phyloP scores from a whole-genome alignment of 2,888 invertebrate species.

The Stenoptilia bipunctidactyla region DNA sequence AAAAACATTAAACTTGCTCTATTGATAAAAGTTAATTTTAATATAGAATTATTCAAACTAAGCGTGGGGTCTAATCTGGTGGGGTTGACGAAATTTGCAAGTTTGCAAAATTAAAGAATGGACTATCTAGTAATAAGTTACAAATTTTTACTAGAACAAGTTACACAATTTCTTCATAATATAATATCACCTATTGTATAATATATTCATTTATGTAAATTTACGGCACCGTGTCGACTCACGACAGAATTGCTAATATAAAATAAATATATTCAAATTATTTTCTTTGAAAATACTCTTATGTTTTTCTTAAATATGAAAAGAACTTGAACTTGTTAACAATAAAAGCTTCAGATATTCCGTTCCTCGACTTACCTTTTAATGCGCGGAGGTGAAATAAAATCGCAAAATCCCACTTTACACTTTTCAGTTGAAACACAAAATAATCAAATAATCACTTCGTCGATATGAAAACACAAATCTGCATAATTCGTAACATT shows the following conservation, averaged over 20 bases:
- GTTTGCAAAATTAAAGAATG: too few species aligned
- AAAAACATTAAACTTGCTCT: too few species aligned
- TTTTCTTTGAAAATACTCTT: constrained; percentile 18
- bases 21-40: too few species aligned
- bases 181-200: constrained; percentile 10
- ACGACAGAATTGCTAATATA: constrained; percentile 25
- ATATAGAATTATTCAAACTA: too few species aligned
- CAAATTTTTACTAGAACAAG: too few species aligned
- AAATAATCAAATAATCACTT: constrained; percentile 44
- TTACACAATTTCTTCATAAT: neutral
- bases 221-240: too few species aligned
- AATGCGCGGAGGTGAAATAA: constrained; percentile 22
- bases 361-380: constrained; percentile 36
- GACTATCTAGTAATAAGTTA: too few species aligned
- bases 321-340: constrained; percentile 18
- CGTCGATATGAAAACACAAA: constrained; percentile 34
- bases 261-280: constrained; percentile 23
- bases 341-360: constrained; percentile 20
- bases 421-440: too few species aligned
- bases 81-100: too few species aligned
- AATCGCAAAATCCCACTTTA: constrained; percentile 38
- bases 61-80: too few species aligned
- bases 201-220: constrained; percentile 32
- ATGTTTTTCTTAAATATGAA: neutral
- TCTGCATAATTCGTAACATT: constrained; percentile 49